Evolutionary conservation across 2,888 invertebrate genomes (phyloP).

Genomic region (Dastarcus helophoroides): DNA sequence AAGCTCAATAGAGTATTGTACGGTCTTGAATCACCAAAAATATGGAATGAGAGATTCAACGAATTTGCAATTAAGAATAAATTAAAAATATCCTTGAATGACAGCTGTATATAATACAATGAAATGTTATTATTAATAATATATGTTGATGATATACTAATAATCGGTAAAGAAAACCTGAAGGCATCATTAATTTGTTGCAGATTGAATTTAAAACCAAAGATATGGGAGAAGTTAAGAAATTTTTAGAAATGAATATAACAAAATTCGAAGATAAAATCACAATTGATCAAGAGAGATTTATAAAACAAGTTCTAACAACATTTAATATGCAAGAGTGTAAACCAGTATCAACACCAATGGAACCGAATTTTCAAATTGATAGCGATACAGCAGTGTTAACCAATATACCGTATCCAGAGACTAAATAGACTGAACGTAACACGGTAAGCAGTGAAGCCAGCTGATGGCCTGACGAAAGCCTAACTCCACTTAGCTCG

Average conservation of each 20-base stretch:
- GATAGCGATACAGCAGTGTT: too few relatives aligned
- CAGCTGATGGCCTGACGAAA: too few relatives aligned
- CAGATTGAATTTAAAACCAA: constrained; percentile 13
- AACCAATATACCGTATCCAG: too few relatives aligned
- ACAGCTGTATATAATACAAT: constrained; percentile 13
- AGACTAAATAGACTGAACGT: too few relatives aligned
- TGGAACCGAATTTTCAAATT: too few relatives aligned
- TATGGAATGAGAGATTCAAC: constrained; percentile 13
- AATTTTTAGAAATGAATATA: constrained; percentile 14
- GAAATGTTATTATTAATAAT: constrained; percentile 7
- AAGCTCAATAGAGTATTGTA: constrained; percentile 17
- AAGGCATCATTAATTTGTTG: constrained; percentile 8
- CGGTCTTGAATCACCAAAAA: constrained; percentile 13
- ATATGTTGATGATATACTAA: constrained; percentile 15
- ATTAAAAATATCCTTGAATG: constrained; percentile 11
- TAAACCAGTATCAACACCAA: constrained; percentile 12
- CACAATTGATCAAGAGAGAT: constrained; percentile 6
- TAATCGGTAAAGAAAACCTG: constrained; percentile 8
- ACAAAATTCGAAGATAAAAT: constrained; percentile 10
- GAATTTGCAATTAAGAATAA: constrained; percentile 10
- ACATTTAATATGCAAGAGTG: constrained; percentile 15
- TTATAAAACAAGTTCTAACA: constrained; percentile 11
- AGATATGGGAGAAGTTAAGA: constrained; percentile 11
- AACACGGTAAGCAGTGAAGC: too few relatives aligned
- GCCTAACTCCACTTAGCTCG: too few relatives aligned